Percentiles rank a stretch among this genome's conserved stretches.
phyloP scores from a whole-genome alignment of 2,113 vertebrate species.

The Dunckerocampus dactyliophorus region DNA sequence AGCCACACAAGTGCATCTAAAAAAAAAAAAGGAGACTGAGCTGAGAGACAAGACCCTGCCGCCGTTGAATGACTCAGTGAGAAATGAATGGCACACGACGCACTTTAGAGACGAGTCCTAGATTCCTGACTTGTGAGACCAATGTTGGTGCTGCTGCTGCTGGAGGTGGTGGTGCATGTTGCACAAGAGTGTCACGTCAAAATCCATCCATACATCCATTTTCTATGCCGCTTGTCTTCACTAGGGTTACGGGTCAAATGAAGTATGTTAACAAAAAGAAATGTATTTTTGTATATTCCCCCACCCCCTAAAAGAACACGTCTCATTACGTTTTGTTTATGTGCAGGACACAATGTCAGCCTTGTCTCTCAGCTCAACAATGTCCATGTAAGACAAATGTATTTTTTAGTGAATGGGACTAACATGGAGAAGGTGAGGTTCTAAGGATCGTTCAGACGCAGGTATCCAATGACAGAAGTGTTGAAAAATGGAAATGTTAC shows the following conservation, averaged over 20 bases:
- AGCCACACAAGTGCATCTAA: conserved; percentile 5
- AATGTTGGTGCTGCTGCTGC: conserved; percentile 22
- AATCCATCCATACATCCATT: too few species aligned
- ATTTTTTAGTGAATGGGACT: not conserved
- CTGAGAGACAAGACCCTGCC: conserved; percentile 49
- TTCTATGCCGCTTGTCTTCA: too few species aligned
- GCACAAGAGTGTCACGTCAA: conserved; percentile 48
- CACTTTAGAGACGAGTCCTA: conserved; percentile 59
- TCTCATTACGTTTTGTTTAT: conserved; percentile 26
- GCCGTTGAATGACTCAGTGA: conserved; percentile 20
- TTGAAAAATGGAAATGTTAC: too few species aligned
- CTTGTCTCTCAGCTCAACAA: conserved; percentile 47
- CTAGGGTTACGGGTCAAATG: too few species aligned
- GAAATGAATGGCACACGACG: conserved; percentile 57
- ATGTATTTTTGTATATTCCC: conserved; percentile 50
- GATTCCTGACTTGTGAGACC: conserved; percentile 15
- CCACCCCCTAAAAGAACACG: not conserved
- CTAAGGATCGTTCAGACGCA: not conserved
- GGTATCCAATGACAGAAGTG: not conserved
- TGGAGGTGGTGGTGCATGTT: conserved; percentile 27
- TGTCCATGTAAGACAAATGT: not conserved
- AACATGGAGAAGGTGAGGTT: not conserved
- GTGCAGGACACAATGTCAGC: conserved; percentile 6
- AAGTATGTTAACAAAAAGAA: conserved; percentile 10
- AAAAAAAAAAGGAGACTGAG: conserved; percentile 14